A percentile compares a stretch with the other conserved stretches of the same genome.
phyloP scores from a whole-genome alignment of 2,797 vertebrate genomes.

The Mionectes olivaceus region DNA sequence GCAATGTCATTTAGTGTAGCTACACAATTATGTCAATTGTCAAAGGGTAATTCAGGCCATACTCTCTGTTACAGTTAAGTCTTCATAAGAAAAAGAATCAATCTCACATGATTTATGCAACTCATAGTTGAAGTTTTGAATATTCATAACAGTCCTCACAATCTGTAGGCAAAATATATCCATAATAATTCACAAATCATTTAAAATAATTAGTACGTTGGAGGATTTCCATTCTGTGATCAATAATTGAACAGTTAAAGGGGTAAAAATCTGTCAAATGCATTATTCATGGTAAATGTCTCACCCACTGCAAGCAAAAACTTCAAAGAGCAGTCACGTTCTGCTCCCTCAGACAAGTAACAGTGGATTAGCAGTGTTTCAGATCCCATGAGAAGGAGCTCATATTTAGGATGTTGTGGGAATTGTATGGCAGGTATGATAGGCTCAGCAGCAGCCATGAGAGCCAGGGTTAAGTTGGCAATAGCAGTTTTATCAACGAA shows the following conservation, averaged over 20 bases:
- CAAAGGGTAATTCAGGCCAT: neutral
- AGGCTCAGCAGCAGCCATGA: neutral
- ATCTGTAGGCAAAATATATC: conserved; percentile 39
- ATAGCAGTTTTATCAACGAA: neutral
- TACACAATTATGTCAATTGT: neutral
- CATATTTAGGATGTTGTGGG: neutral
- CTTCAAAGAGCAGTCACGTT: conserved; percentile 27
- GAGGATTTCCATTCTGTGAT: conserved; percentile 57
- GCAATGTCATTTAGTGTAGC: neutral
- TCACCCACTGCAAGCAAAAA: neutral
- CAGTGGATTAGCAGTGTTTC: neutral
- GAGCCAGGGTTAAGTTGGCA: fast-evolving
- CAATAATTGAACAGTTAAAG: conserved; percentile 67
- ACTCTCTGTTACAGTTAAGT: neutral
- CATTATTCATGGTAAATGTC: conserved; percentile 42
- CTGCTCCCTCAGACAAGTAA: neutral
- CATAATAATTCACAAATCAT: conserved; percentile 54
- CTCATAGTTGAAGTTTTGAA: neutral
- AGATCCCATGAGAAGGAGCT: neutral
- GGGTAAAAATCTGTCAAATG: conserved; percentile 52
- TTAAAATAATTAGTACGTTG: conserved; percentile 52
- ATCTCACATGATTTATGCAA: neutral
- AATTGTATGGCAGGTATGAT: fast-evolving
- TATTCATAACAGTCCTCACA: conserved; percentile 41
- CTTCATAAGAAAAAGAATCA: neutral